Conservation (phyloP, 2,888 invertebrate genomes). For the Drosophila meridionalis region DNA sequence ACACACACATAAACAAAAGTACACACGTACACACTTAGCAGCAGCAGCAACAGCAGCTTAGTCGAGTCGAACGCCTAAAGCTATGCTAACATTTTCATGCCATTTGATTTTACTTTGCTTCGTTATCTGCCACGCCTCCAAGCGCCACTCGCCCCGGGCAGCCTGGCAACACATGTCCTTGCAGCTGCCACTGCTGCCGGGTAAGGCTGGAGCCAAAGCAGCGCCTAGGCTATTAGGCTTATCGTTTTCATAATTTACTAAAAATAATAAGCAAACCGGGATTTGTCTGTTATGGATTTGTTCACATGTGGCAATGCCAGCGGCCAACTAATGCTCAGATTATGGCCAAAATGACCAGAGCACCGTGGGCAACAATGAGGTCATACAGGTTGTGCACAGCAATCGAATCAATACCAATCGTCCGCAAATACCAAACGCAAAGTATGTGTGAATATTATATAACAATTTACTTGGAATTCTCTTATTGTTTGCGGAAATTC, state of each 20-base stretch:
- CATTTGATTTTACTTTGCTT: conserved; percentile 61
- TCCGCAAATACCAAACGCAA: background rate
- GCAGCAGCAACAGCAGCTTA: conserved; percentile 31
- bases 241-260: conserved; percentile 69
- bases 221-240: conserved; percentile 52
- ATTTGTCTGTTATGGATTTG: conserved; percentile 40
- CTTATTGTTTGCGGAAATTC: background rate
- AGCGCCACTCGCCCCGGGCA: conserved; percentile 10
- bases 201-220: background rate
- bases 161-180: conserved; percentile 55
- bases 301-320: conserved; percentile 24
- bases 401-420: background rate
- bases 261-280: conserved; percentile 61
- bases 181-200: conserved; percentile 7
- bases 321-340: conserved; percentile 52
- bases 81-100: conserved; percentile 60
- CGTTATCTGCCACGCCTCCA: conserved; percentile 41
- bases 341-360: conserved; percentile 30
- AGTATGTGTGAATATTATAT: background rate
- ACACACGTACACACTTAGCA: conserved; percentile 3
- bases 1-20: background rate
- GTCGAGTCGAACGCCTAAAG: conserved; percentile 48
- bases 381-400: conserved; percentile 17
- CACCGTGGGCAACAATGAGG: conserved; percentile 19
- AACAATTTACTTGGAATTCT: background rate